A percentile compares a stretch with the other conserved stretches of the same genome.
Evolutionary conservation across 2,888 invertebrate genomes (phyloP).

Genomic region (Allophyes oxyacanthae): DNA sequence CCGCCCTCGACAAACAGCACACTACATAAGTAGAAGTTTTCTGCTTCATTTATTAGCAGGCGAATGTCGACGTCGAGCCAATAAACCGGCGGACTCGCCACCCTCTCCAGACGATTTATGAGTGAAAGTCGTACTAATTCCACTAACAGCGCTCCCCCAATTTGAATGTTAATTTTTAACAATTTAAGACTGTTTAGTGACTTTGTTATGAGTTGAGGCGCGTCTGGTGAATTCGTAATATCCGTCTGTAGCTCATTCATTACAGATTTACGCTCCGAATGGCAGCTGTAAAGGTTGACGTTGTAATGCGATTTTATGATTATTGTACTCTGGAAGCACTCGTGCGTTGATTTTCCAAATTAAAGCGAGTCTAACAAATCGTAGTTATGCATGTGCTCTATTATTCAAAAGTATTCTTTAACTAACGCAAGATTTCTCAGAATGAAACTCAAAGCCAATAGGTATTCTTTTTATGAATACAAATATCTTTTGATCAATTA

Average conservation of each 20-base stretch:
- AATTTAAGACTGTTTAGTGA: slow-evolving; percentile 84
- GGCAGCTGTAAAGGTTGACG: slow-evolving; percentile 66
- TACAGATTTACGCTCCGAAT: slow-evolving; percentile 70
- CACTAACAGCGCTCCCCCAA: slow-evolving; percentile 85
- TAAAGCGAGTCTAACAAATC: slow-evolving; percentile 52
- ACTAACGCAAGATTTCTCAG: slow-evolving; percentile 23
- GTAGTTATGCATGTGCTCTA: slow-evolving; percentile 23
- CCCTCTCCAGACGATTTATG: slow-evolving; percentile 87
- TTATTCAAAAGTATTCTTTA: slow-evolving; percentile 29
- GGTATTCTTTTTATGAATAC: slow-evolving; percentile 41
- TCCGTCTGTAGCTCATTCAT: slow-evolving; percentile 65
- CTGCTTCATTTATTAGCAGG: slow-evolving; percentile 88
- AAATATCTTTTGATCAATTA: slow-evolving; percentile 42
- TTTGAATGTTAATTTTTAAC: slow-evolving; percentile 89
- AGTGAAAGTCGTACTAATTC: slow-evolving; percentile 85
- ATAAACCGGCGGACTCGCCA: slow-evolving; percentile 81
- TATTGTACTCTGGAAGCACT: slow-evolving; percentile 62
- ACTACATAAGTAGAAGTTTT: slow-evolving; percentile 84
- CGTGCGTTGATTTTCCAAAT: slow-evolving; percentile 61
- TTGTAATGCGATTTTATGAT: slow-evolving; percentile 70
- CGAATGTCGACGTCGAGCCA: slow-evolving; percentile 83
- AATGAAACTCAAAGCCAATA: slow-evolving; percentile 30
- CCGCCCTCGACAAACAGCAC: slow-evolving; percentile 78
- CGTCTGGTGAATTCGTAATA: slow-evolving; percentile 73
- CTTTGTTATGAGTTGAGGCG: slow-evolving; percentile 77